Base-by-base conservation (phyloP, 2,888 invertebrate species). In the Rotaria macrura region DNA sequence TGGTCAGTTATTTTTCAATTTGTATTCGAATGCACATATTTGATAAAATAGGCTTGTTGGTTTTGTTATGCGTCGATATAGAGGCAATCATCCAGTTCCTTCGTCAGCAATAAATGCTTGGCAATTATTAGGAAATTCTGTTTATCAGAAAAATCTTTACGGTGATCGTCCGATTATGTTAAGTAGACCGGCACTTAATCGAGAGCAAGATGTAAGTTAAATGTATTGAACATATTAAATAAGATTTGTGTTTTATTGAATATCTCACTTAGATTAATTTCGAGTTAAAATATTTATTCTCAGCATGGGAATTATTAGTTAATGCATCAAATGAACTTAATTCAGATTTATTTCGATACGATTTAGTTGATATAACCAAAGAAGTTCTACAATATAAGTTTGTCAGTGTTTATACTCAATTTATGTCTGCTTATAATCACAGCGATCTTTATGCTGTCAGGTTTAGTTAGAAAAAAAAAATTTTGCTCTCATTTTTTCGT, bases 131-230 rank as follows among this genome's bases (percentile, higher is more conserved):
- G 84, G 55, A 38, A 40, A 40, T 43, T 79, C 79, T 14, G 79
- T 79, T 43, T 79, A 79, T 79, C 40, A 43, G 3, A 0, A 38
- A n/a, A 79, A 79, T 79, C 79, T 43, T 4, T 1, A 4, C 34
- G 40, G 43, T 43, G 40, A 25, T 14, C 9, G 14, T n/a, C 14
- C 79, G 34, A n/a, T 79, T 10, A 40, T 79, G 79, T 25, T 79
- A 43, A 10, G 5, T 90, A 40, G 94, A 94, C 1, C 96, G 95
- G 95, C 91, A 92, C 85, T 91, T 93, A 4, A 85, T 89, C 40
- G 87, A 87, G 87, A 88, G 89, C 86, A 85, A 87, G 84, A 65
- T 83, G 72, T 85, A 54, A 38, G 49, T 25, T 47, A n/a, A n/a
- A n/a, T n/a, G n/a, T n/a, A n/a, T n/a, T n/a, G n/a, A n/a, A n/a